Percentiles rank a stretch among this genome's conserved stretches.
phyloP scores from a whole-genome alignment of 2,113 vertebrate species.

The Macheiramphus alcinus region DNA sequence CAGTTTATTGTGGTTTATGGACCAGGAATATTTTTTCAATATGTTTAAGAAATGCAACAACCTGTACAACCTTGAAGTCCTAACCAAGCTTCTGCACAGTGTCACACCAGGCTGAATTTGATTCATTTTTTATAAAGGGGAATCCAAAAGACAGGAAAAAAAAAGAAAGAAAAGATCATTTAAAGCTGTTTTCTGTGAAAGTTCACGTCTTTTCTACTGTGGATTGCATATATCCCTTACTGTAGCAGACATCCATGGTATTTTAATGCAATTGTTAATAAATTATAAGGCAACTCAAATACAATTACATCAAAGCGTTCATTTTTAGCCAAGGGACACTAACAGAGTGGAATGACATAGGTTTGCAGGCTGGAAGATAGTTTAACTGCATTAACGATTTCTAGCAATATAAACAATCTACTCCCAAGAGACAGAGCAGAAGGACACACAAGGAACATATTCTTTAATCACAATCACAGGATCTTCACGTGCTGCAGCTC shows the following conservation, averaged over 20 bases:
- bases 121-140: not conserved
- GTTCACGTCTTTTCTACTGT: not conserved
- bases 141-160: not conserved
- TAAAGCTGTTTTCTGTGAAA: not conserved
- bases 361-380: constrained; percentile 46
- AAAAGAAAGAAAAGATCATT: not conserved
- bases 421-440: constrained; percentile 55
- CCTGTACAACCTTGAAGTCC: not conserved
- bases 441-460: constrained; percentile 44
- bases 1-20: not conserved
- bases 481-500: not conserved
- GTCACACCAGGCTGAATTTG: not conserved
- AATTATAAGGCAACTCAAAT: constrained; percentile 82
- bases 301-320: constrained; percentile 80
- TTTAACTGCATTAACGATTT: constrained; percentile 54
- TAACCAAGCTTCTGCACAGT: not conserved
- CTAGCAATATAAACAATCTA: constrained; percentile 67
- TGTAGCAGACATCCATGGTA: constrained; percentile 51
- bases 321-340: constrained; percentile 69
- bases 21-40: not conserved
- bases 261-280: constrained; percentile 86
- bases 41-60: not conserved
- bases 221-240: not conserved
- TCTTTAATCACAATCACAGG: not conserved
- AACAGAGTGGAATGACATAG: constrained; percentile 65